Base-by-base conservation (phyloP, 2,113 vertebrate species). In the Gulo gulo region DNA sequence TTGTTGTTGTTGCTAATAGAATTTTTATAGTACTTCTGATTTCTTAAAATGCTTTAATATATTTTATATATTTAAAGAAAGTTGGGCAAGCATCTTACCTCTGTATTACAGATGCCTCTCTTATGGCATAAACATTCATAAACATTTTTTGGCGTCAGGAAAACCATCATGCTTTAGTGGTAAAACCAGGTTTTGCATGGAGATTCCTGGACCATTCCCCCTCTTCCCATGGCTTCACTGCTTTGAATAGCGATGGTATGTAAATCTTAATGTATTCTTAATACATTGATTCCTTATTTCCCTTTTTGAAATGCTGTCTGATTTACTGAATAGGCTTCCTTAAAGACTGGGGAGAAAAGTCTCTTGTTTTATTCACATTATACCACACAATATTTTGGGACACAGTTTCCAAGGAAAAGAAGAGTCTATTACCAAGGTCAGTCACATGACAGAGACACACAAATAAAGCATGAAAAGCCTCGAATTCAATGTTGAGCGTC, bases 401-500 rank as follows among this genome's bases (percentile, higher is more conserved):
- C 9, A 84, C 16, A 65, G 23, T 1, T 11, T 85, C 39, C 29
- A 86, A 15, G 18, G 52, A 21, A 95, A 71, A 89, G 13, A 87
- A 61, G 29, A 76, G 57, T 36, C 14, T 59, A 21, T 84, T 82
- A 73, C 59, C 55, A 96, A 85, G 14, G 7, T 71, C 34, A 84
- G 16, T 69, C 85, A 84, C 92, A 15, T 79, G 50, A 61, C 11
- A 80, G 11, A 6, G 5, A 26, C 21, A 80, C 26, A 42, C 15
- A 97, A 81, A 59, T 86, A 89, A 94, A 69, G 18, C 11, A 80
- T 87, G 21, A 67, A 82, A 83, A 73, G 50, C 24, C 52, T 90
- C 50, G 14, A 61, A 29, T 20, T 86, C 45, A 67, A 31, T 39
- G 7, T 21, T 93, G 47, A 84, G 42, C 42, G 71, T 36, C 21